phyloP scores from a whole-genome alignment of 2,113 vertebrate species.

The Suricata suricatta region DNA sequence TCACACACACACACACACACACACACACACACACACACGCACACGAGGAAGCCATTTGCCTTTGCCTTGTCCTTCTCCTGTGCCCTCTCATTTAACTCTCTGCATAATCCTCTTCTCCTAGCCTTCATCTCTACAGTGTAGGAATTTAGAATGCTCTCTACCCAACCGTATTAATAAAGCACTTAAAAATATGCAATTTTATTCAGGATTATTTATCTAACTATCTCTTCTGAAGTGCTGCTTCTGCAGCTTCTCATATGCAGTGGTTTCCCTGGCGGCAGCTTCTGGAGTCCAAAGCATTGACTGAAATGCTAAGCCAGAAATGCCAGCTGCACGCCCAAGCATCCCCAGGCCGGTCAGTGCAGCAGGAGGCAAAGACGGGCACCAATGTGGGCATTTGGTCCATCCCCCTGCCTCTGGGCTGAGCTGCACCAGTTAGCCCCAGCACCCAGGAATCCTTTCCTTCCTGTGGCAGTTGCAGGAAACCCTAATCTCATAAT shows the following conservation, averaged over 20 bases:
- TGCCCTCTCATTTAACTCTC: background rate
- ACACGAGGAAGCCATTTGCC: background rate
- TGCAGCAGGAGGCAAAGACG: background rate
- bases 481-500: background rate
- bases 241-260: conserved; percentile 30
- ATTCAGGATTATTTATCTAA: conserved; percentile 75
- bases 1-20: too few relatives aligned
- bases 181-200: conserved; percentile 72
- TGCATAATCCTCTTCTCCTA: background rate
- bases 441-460: background rate
- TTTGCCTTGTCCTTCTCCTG: background rate
- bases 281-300: background rate
- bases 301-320: background rate
- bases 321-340: background rate
- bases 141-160: conserved; percentile 57
- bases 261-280: conserved; percentile 42
- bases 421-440: background rate
- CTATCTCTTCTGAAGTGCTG: conserved; percentile 65
- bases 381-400: background rate
- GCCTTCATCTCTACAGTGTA: background rate
- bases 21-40: background rate
- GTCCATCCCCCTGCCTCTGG: background rate
- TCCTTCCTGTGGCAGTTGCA: background rate
- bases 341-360: background rate
- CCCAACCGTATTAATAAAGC: conserved; percentile 44